A percentile compares a stretch with the other conserved stretches of the same genome.
These are phyloP conservation scores for Montipora efflorescens DNA, from an alignment of 64 coral and sea anemone species.

Conservation along the genomic window DNA sequence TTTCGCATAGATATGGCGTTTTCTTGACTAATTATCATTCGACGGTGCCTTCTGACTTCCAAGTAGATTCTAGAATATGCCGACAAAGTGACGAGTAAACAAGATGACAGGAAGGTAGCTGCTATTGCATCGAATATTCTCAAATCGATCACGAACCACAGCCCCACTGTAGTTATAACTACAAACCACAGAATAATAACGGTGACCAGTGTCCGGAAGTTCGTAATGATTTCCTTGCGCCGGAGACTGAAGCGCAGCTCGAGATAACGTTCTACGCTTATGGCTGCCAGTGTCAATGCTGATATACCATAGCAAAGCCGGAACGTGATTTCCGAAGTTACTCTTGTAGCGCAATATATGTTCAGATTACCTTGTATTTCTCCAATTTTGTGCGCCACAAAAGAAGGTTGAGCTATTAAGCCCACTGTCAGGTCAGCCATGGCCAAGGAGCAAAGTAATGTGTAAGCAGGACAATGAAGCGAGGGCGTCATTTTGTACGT, in stretches of 20 bases:
- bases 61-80: constrained; percentile 16
- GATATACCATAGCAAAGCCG: not conserved
- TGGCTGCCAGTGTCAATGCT: constrained; percentile 1
- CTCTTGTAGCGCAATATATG: constrained; percentile 20
- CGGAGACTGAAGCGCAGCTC: constrained; percentile 11
- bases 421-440: constrained; percentile 13
- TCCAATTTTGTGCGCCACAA: constrained; percentile 28
- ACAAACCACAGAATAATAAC: not conserved
- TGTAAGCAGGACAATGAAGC: constrained; percentile 21
- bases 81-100: constrained; percentile 18
- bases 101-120: not conserved
- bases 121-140: not conserved
- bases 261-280: constrained; percentile 24
- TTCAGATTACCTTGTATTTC: not conserved
- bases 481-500: constrained; percentile 27
- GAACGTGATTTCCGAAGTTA: not conserved
- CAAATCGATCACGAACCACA: constrained; percentile 1
- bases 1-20: not conserved
- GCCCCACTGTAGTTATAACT: not conserved
- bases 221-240: constrained; percentile 16
- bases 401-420: constrained; percentile 6
- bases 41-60: constrained; percentile 18
- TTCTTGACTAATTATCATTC: constrained; percentile 2
- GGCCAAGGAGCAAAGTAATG: not conserved
- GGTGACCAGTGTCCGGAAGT: not conserved